Percentiles rank a stretch among this genome's conserved stretches.
Evolutionary conservation across 2,888 invertebrate species (phyloP).

Genomic region (Strigamia crassipes): DNA sequence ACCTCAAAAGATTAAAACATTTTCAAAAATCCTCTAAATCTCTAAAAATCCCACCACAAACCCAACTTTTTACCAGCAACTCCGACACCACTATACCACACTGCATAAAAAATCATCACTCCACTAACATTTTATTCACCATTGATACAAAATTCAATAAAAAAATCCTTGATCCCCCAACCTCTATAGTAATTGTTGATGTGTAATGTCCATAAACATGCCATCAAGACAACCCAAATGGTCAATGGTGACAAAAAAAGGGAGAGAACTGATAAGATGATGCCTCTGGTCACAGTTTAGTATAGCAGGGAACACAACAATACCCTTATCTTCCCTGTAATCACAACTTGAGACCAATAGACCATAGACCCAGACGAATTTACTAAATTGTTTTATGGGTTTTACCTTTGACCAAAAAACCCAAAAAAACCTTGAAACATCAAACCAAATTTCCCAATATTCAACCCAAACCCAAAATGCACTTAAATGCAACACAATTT

Average conservation of each 20-base stretch:
- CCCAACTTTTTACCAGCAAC: too few relatives aligned
- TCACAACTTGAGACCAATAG: neutral
- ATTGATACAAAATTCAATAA: too few relatives aligned
- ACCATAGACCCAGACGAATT: neutral
- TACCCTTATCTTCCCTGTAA: neutral
- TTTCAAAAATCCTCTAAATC: too few relatives aligned
- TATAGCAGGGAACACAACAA: neutral
- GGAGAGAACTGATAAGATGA: neutral
- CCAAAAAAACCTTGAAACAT: neutral
- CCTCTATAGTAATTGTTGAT: neutral
- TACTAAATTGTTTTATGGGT: neutral
- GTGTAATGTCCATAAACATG: neutral
- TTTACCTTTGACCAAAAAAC: neutral
- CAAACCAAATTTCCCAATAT: too few relatives aligned
- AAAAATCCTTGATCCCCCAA: neutral
- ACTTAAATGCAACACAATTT: neutral
- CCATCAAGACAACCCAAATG: constrained; percentile 3
- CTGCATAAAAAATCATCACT: too few relatives aligned
- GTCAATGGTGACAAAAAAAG: constrained; percentile 10
- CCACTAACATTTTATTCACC: too few relatives aligned
- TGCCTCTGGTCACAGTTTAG: constrained; percentile 10
- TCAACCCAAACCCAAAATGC: too few relatives aligned
- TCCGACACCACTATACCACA: too few relatives aligned
- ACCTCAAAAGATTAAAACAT: too few relatives aligned
- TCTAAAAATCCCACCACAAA: too few relatives aligned